Evolutionary conservation across 2,888 invertebrate species (phyloP).

Genomic region (Fabriciana adippe): DNA sequence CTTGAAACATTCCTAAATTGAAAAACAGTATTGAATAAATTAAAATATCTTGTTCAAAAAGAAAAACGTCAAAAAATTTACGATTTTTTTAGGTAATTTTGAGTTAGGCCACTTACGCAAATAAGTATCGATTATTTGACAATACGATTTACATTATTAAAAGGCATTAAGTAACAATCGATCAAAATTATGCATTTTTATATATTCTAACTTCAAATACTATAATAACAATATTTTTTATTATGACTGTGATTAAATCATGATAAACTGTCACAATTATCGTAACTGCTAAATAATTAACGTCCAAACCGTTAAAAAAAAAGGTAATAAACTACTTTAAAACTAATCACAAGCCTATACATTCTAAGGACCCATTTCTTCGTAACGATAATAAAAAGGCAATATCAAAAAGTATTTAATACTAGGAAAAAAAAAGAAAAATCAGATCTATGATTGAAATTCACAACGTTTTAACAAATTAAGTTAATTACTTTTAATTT

Average conservation of each 20-base stretch:
- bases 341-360: conserved; percentile 22
- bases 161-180: conserved; percentile 21
- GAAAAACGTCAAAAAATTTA: too few relatives aligned
- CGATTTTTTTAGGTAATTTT: not conserved
- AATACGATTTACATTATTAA: conserved; percentile 1
- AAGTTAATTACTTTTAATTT: too few relatives aligned
- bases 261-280: conserved; percentile 13
- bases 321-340: conserved; percentile 6
- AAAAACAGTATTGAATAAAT: not conserved
- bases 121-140: not conserved
- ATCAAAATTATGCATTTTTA: conserved; percentile 14
- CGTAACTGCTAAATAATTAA: conserved; percentile 1
- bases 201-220: conserved; percentile 2
- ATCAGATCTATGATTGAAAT: conserved; percentile 10
- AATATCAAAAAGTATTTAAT: too few relatives aligned
- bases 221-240: conserved; percentile 9
- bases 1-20: too few relatives aligned
- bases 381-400: not conserved
- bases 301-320: conserved; percentile 6
- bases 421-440: not conserved
- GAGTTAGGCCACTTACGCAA: conserved; percentile 3
- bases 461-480: not conserved
- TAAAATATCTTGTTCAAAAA: too few relatives aligned
- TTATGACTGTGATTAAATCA: conserved; percentile 1
- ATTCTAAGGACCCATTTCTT: conserved; percentile 6